These are phyloP conservation scores for Nipponia nippon DNA, from an alignment of 2,113 vertebrate species.

Conservation along the genomic window DNA sequence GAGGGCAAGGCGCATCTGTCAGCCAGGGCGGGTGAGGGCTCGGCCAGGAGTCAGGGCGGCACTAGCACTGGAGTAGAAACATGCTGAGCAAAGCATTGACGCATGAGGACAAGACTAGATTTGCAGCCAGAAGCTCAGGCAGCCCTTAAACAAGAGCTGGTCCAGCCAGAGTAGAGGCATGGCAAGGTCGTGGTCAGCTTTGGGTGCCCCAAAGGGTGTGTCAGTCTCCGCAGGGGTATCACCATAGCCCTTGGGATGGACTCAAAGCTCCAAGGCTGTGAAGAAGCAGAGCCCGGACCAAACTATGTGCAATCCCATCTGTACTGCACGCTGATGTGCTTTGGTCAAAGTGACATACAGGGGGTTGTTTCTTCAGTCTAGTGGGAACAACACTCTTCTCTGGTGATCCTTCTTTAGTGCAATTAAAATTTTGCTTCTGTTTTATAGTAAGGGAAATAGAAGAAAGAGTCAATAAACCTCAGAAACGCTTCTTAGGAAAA, in stretches of 20 bases:
- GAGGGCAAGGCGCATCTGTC: background rate
- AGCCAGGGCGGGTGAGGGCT: background rate
- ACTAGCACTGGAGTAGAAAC: background rate
- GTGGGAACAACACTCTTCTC: background rate
- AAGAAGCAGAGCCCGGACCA: background rate
- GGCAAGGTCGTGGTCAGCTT: background rate
- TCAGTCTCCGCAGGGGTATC: background rate
- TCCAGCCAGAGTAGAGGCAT: background rate
- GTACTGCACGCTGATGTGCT: background rate
- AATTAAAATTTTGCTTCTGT: background rate
- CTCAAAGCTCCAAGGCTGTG: background rate
- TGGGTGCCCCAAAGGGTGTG: background rate
- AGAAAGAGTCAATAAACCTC: background rate
- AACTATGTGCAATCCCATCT: background rate
- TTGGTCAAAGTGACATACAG: background rate
- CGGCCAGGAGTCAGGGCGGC: background rate
- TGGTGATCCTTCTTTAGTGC: background rate
- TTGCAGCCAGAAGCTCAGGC: background rate
- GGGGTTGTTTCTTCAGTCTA: background rate
- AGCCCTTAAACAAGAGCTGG: background rate
- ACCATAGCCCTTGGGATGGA: background rate
- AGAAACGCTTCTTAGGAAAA: background rate
- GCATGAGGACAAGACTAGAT: background rate
- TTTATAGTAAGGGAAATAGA: background rate
- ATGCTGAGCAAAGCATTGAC: fast-evolving